Evolutionary conservation across 1,140 invertebrate species (phyloP).

Genomic region (Drosophila kepulauana): DNA sequence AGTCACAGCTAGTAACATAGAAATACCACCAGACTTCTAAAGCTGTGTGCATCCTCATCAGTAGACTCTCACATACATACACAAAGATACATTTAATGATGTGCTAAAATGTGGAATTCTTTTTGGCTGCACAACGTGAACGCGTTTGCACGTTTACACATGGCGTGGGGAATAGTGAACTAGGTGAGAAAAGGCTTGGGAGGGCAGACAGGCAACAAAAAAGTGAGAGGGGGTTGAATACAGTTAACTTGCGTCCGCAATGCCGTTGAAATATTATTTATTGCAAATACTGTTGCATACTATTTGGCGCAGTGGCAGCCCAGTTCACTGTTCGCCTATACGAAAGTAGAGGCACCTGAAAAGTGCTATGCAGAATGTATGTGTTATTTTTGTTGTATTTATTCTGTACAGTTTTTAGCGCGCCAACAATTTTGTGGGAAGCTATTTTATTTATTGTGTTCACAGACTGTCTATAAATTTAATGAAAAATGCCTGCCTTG

Average conservation of each 20-base stretch:
- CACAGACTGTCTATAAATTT: conserved; percentile 58
- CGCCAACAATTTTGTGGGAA: conserved; percentile 23
- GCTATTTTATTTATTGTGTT: conserved; percentile 54
- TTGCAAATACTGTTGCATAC: conserved; percentile 64
- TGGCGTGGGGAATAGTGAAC: conserved; percentile 15
- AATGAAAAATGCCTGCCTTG: conserved; percentile 53
- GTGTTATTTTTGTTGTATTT: background rate
- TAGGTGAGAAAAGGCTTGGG: background rate
- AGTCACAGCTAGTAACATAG: background rate
- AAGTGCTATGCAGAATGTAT: background rate
- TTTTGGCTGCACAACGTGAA: conserved; percentile 45
- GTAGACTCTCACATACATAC: conserved; percentile 11
- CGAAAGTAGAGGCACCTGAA: background rate
- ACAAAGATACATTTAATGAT: conserved; percentile 53
- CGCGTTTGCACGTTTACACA: conserved; percentile 51
- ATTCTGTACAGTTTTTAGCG: conserved; percentile 55
- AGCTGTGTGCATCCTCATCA: conserved; percentile 19
- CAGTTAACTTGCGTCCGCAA: conserved; percentile 57
- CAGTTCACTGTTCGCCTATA: conserved; percentile 16
- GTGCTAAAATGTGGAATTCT: conserved; percentile 61
- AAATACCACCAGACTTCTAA: background rate
- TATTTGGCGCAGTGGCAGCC: conserved; percentile 57
- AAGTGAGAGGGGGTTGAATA: background rate
- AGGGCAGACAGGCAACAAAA: background rate
- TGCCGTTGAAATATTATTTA: conserved; percentile 68